Evolutionary conservation across 2,888 invertebrate genomes (phyloP).

Genomic region (Philhelius pedissequus): DNA sequence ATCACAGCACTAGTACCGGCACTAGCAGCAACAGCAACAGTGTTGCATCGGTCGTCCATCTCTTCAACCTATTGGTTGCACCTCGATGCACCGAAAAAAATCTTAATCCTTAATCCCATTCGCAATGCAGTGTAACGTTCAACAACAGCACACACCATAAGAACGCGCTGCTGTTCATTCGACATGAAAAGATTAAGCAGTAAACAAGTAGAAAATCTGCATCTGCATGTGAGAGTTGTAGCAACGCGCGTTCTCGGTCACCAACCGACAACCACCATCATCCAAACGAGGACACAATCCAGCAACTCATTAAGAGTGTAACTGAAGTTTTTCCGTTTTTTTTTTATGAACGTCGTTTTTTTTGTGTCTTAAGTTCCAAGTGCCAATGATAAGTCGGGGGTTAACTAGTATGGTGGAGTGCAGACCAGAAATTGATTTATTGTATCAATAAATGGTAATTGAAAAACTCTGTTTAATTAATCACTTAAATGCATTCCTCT

Average conservation of each 20-base stretch:
- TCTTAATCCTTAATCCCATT: constrained; percentile 51
- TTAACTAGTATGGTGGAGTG: constrained; percentile 54
- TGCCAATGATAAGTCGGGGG: constrained; percentile 44
- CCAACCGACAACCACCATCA: not conserved
- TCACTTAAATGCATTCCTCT: constrained; percentile 70
- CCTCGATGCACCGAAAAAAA: constrained; percentile 15
- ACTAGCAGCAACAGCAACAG: constrained; percentile 24
- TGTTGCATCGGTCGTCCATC: constrained; percentile 1
- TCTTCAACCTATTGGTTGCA: not conserved
- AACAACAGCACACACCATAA: not conserved
- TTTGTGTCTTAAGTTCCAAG: constrained; percentile 9
- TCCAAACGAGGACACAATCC: constrained; percentile 31
- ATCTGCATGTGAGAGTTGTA: constrained; percentile 49
- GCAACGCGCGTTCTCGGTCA: constrained; percentile 21
- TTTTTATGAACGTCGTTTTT: constrained; percentile 13
- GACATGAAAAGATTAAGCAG: constrained; percentile 63
- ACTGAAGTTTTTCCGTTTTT: not conserved
- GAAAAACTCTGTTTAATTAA: constrained; percentile 74
- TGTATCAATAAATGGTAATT: constrained; percentile 74
- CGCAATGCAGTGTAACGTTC: not conserved
- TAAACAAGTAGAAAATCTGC: constrained; percentile 62
- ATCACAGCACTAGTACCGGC: constrained; percentile 7
- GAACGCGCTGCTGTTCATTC: constrained; percentile 25
- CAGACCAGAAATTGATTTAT: constrained; percentile 73
- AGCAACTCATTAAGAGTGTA: constrained; percentile 53